Evolutionary conservation across 1,140 invertebrate genomes (phyloP).

Genomic region (Calosoma granatense): DNA sequence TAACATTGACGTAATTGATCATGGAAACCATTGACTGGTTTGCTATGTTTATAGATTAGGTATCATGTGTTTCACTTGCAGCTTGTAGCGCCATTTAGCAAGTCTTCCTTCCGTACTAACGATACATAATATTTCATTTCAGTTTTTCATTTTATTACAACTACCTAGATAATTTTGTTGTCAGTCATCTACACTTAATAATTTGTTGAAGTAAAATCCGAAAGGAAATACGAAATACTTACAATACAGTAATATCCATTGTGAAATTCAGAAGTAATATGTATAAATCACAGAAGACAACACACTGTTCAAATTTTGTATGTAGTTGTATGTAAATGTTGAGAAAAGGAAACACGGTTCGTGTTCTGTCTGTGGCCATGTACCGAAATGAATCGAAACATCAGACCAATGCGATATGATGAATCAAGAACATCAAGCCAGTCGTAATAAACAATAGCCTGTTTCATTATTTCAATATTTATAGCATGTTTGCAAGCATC

Average conservation of each 20-base stretch:
- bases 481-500: background rate
- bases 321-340: no score
- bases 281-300: no score
- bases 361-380: no score
- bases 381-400: no score
- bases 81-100: no score
- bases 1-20: conserved; percentile 7
- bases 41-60: background rate
- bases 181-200: conserved; percentile 2
- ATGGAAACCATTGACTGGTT: background rate
- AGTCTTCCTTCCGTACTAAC: no score
- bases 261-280: no score
- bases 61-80: no score
- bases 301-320: no score
- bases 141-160: background rate
- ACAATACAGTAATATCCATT: background rate
- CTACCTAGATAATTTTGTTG: background rate
- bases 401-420: no score
- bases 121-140: background rate
- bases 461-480: background rate
- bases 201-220: background rate
- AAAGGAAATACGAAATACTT: background rate
- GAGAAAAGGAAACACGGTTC: no score
- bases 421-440: no score
- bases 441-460: background rate